Percentiles rank a stretch among this genome's conserved stretches.
phyloP scores from a whole-genome alignment of 2,888 invertebrate species.

The Chrysolina americana region DNA sequence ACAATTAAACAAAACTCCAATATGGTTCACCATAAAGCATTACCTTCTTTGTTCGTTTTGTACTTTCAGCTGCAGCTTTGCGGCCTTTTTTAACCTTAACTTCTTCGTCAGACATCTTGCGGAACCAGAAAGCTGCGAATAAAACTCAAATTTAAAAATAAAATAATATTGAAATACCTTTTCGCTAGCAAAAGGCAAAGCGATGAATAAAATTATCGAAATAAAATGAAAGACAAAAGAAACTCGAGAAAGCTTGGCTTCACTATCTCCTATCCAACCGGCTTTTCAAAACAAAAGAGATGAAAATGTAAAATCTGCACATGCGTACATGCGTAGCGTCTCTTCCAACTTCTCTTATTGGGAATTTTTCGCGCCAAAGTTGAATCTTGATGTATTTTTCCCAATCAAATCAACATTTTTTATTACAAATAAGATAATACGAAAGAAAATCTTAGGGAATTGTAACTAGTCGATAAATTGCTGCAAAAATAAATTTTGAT shows the following conservation, averaged over 20 bases:
- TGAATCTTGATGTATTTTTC: background rate
- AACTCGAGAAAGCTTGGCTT: background rate
- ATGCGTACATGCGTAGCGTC: constrained; percentile 10
- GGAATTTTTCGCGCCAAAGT: constrained; percentile 11
- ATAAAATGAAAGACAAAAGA: background rate
- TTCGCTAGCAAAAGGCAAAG: background rate
- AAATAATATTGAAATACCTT: background rate
- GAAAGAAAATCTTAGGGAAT: background rate
- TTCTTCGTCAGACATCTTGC: constrained; percentile 49
- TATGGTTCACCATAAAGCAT: background rate
- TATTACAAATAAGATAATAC: background rate
- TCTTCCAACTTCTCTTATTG: background rate
- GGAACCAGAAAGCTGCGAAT: background rate
- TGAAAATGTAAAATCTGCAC: background rate
- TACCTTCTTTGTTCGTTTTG: constrained; percentile 48
- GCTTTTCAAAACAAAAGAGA: constrained; percentile 21
- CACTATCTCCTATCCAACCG: background rate
- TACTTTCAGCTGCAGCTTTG: constrained; percentile 44
- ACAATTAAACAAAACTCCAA: background rate
- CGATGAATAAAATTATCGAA: background rate
- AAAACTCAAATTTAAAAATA: background rate
- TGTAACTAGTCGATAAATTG: background rate
- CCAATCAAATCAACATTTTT: background rate
- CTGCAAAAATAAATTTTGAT: background rate
- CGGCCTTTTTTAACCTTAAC: constrained; percentile 49